Evolutionary conservation across 2,888 invertebrate genomes (phyloP).

Genomic region (Parnassius smintheus): DNA sequence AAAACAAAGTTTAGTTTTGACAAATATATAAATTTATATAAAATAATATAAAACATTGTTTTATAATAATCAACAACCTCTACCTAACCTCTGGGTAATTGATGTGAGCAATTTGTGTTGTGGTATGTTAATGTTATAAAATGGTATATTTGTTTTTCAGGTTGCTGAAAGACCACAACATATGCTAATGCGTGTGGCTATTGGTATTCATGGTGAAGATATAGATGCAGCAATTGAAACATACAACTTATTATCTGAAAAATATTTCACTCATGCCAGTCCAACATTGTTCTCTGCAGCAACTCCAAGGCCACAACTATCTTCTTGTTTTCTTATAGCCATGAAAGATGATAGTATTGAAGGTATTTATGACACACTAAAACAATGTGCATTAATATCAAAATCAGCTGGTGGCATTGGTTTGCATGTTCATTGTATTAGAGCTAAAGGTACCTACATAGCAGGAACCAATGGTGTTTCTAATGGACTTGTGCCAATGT

Average conservation of each 20-base stretch:
- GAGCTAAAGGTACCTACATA: constrained; percentile 95
- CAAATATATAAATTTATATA: too few relatives aligned
- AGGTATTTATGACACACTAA: constrained; percentile 95
- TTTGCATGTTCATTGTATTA: constrained; percentile 96
- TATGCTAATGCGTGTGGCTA: constrained; percentile 98
- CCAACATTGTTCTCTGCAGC: constrained; percentile 98
- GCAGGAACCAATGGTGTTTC: constrained; percentile 97
- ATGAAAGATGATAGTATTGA: constrained; percentile 98
- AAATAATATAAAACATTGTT: too few relatives aligned
- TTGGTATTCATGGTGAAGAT: constrained; percentile 97
- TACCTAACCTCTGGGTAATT: too few relatives aligned
- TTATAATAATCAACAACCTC: too few relatives aligned
- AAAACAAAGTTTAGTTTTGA: too few relatives aligned
- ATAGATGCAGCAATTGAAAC: constrained; percentile 96
- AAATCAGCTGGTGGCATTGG: constrained; percentile 99
- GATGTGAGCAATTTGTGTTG: too few relatives aligned
- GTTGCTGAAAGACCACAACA: constrained; percentile 98
- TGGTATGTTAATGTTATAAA: background rate
- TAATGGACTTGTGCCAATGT: constrained; percentile 97
- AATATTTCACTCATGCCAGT: constrained; percentile 98
- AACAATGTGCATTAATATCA: constrained; percentile 96
- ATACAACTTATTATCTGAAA: constrained; percentile 96
- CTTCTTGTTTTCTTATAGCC: constrained; percentile 96
- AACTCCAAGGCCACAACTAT: constrained; percentile 94
- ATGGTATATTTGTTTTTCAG: constrained; percentile 38